Evolutionary conservation across 2,113 vertebrate species (phyloP).

Genomic region (Upupa epops): DNA sequence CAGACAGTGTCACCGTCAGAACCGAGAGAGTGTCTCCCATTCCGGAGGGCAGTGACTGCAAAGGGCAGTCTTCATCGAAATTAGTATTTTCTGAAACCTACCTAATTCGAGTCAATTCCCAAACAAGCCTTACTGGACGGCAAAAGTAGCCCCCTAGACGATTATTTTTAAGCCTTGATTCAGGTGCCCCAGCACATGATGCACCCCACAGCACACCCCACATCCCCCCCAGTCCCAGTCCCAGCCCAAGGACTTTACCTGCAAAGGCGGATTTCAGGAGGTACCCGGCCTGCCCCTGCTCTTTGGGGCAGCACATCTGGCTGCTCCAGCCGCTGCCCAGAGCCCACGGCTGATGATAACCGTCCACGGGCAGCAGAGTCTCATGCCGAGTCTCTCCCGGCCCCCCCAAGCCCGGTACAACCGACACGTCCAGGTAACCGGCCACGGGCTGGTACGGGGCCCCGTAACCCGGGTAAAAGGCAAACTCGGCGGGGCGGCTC

Average conservation of each 20-base stretch:
- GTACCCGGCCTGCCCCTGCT: conserved; percentile 85
- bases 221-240: not conserved
- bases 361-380: conserved; percentile 86
- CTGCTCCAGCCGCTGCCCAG: conserved; percentile 87
- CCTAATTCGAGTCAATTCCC: rapidly evolving
- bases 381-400: conserved; percentile 86
- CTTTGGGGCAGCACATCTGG: conserved; percentile 92
- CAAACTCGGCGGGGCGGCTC: conserved; percentile 88
- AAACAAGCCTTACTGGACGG: rapidly evolving
- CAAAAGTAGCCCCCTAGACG: not conserved
- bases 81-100: not conserved
- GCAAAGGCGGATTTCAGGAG: conserved; percentile 91
- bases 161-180: no score
- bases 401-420: conserved; percentile 84
- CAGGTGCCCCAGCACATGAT: rapidly evolving
- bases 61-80: rapidly evolving
- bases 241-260: conserved; percentile 73
- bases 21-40: not conserved
- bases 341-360: conserved; percentile 92
- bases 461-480: conserved; percentile 91
- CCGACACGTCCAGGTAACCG: conserved; percentile 92
- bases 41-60: not conserved
- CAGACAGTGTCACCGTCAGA: not conserved
- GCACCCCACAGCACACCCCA: no score
- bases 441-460: conserved; percentile 89